Evolutionary conservation across 2,113 vertebrate genomes (phyloP).

Genomic region (Rhynchomys soricoides): DNA sequence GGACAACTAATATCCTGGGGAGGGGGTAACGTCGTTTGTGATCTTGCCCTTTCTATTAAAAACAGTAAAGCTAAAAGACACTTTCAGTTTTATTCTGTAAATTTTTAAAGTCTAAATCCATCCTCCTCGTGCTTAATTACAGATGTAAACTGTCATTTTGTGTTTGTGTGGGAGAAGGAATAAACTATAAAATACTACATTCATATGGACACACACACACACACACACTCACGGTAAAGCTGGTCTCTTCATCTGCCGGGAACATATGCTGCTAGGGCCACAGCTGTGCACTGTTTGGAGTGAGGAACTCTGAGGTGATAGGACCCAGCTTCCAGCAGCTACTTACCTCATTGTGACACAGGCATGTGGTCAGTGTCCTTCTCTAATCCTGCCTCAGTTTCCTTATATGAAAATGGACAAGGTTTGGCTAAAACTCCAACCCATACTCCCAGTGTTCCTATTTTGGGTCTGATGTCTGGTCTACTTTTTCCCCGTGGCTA

Average conservation of each 20-base stretch:
- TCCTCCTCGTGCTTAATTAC: background rate
- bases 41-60: background rate
- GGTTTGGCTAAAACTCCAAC: background rate
- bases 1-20: background rate
- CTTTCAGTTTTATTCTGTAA: conserved; percentile 36
- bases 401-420: background rate
- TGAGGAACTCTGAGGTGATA: background rate
- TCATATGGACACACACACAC: background rate
- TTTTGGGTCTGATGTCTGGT: background rate
- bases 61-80: background rate
- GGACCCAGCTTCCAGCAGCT: background rate
- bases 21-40: background rate
- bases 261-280: background rate
- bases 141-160: background rate
- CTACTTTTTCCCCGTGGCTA: background rate
- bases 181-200: background rate
- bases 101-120: conserved; percentile 16
- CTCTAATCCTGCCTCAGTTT: background rate
- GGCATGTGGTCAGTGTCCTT: background rate
- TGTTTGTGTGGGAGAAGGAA: background rate
- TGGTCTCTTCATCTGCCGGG: background rate
- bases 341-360: background rate
- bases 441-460: background rate
- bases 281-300: background rate
- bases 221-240: background rate